Evolutionary conservation across 2,888 invertebrate genomes (phyloP), one percentile per base, ranked within the genome.

Genomic region (Cephus rjabovi): DNA sequence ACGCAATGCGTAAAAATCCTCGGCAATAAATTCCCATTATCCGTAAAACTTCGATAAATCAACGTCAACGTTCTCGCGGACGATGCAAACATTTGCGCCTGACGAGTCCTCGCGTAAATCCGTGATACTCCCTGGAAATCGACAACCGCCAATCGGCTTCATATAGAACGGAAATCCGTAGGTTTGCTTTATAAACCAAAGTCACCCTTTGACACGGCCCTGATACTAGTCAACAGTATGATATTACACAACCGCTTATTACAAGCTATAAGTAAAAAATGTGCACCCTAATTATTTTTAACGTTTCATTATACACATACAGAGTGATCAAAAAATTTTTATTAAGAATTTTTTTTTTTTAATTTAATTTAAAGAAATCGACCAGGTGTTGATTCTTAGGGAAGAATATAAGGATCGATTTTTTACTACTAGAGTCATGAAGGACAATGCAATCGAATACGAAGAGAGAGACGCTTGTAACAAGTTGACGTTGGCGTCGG

Each of bases 71-170:
- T 71, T 31, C n/a, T 71, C 71, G 71, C 71, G 71, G 71, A 71
- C 71, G 71, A 79, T 77, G 83, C 81, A 83, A 83, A 82, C 82
- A 83, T 83, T 81, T 79, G 79, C 79, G 83, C 81, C 79, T 81
- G 82, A 81, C 82, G 80, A 79, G 80, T 78, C 69, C 76, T 34
- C 80, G 74, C 69, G 69, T 73, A 68, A 79, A 80, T 77, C 81
- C 69, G 76, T 69, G 76, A 77, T 75, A 30, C 73, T 23, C 56
- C 23, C 23, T 1, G 56, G 6, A 56, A 56, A 56, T 56, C 56
- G 56, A 56, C 56, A 56, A 23, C 71, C 31, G 31, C 31, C 71
- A 15, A 31, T 71, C 71, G 71, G 71, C 71, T 71, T 31, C 71
- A 71, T 71, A 31, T 71, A 31, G 31, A 31, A 33, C 71, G 71